Base-by-base conservation (phyloP, 2,888 invertebrate species). In the Amphipyra tragopoginis region DNA sequence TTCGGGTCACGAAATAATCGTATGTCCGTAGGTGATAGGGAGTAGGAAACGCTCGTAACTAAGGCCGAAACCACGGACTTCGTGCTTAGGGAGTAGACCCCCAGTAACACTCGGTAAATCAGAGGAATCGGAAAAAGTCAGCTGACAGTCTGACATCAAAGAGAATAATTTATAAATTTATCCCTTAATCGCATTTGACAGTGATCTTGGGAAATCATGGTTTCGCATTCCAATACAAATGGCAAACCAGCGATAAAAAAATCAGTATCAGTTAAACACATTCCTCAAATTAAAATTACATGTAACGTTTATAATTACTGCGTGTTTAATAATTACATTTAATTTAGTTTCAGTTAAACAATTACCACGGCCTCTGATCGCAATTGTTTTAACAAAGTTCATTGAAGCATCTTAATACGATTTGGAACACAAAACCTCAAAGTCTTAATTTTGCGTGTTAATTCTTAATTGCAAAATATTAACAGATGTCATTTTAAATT, bases 381-480 rank as follows among this genome's bases (percentile, higher is more conserved):
- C 56, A 56, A 53, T 56, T 72, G 21, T 66, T 70, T 47, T 44
- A 42, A 62, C 29, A 36, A 0, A 13, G n/a, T 14, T 34, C n/a
- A 6, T 43, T 8, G 15, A n/a, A 8, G 11, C 15, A 21, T 26
- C 43, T 43, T 40, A 54, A 50, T 40, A 29, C 39, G 11, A 10
- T 34, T 78, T 43, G 77, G 44, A 54, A 70, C 78, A 48, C 78
- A 63, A 79, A 75, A 78, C 79, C 77, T 78, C 72, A 47, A 67
- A 70, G 5, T 49, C n/a, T 56, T 38, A 33, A 55, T 49, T n/a
- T 13, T 13, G 8, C 4, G 13, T 15, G 33, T 14, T 15, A 14
- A 36, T 51, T 68, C 6, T 26, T 15, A 15, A 33, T 8, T n/a
- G 38, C 7, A 43, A 52, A 67, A 68, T 33, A 44, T 49, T 40